Conservation (phyloP, 1,140 invertebrate species). For the Neocloeon triangulifer region DNA sequence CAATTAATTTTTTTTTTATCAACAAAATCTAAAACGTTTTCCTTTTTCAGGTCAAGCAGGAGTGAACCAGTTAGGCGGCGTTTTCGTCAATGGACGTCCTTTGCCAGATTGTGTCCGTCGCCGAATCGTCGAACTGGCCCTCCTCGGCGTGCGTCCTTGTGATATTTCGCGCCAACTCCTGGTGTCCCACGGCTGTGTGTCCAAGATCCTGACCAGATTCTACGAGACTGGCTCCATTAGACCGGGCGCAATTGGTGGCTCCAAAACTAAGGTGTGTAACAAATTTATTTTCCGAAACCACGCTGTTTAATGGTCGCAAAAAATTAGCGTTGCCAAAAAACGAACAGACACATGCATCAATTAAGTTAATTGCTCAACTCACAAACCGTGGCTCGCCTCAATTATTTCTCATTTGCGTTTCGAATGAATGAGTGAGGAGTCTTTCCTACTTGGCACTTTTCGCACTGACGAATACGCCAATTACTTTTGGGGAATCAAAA, state of each 20-base stretch:
- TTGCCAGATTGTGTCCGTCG: slow-evolving; percentile 82
- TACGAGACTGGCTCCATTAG: slow-evolving; percentile 85
- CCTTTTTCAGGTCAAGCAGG: slow-evolving; percentile 60
- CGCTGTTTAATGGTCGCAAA: too few species aligned
- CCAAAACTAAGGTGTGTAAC: slow-evolving; percentile 61
- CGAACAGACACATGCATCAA: too few species aligned
- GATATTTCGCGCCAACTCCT: slow-evolving; percentile 86
- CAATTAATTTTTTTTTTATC: too few species aligned
- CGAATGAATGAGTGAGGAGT: too few species aligned
- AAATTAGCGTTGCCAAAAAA: too few species aligned
- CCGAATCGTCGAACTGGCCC: slow-evolving; percentile 78
- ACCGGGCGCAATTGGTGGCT: slow-evolving; percentile 73
- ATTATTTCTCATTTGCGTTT: too few species aligned
- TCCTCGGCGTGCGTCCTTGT: slow-evolving; percentile 78
- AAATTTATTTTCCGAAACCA: background rate
- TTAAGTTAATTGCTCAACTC: too few species aligned
- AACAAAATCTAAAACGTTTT: too few species aligned
- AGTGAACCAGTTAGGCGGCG: slow-evolving; percentile 86
- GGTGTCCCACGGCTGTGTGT: slow-evolving; percentile 90
- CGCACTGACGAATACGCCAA: too few species aligned
- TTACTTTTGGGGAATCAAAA: too few species aligned
- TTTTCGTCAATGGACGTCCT: slow-evolving; percentile 89
- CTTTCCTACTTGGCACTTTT: too few species aligned
- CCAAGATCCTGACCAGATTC: slow-evolving; percentile 90
- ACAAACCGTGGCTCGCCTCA: too few species aligned